phyloP scores from a whole-genome alignment of 2,888 invertebrate genomes.

The Cabera pusaria region DNA sequence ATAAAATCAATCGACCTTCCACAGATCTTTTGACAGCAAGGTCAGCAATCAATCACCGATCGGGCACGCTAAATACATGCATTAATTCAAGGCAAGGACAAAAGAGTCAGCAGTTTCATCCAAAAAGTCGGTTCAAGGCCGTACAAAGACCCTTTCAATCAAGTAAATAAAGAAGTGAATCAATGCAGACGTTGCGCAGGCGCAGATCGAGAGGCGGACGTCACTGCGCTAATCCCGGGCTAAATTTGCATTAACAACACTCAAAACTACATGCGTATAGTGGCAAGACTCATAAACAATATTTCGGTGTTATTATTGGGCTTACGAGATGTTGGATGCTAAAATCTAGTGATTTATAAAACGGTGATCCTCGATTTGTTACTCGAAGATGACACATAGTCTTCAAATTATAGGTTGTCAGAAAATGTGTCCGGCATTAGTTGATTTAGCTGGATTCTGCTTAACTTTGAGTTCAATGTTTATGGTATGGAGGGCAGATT shows the following conservation, averaged over 20 bases:
- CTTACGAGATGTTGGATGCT: no score
- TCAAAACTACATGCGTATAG: constrained; percentile 16
- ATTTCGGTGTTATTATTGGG: no score
- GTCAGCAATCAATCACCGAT: not conserved
- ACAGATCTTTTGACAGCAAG: not conserved
- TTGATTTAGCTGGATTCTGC: no score
- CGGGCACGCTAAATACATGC: constrained; percentile 1
- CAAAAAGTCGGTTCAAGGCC: constrained; percentile 41
- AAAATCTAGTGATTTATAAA: no score
- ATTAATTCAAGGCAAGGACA: constrained; percentile 10
- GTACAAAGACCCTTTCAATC: constrained; percentile 29
- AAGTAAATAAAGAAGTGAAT: constrained; percentile 24
- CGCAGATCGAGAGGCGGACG: constrained; percentile 30
- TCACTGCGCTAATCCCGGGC: constrained; percentile 45
- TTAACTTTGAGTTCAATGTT: no score
- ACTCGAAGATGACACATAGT: no score
- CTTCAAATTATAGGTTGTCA: no score
- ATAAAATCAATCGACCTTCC: no score
- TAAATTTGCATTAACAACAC: constrained; percentile 46
- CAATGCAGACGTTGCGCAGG: constrained; percentile 27
- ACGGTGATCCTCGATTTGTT: no score
- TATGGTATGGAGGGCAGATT: no score
- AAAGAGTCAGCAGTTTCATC: constrained; percentile 18
- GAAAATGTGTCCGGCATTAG: no score
- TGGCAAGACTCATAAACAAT: constrained; percentile 34